These are phyloP conservation scores for Hemitrygon akajei DNA, from an alignment of 2,797 vertebrate genomes.

Conservation along the genomic window DNA sequence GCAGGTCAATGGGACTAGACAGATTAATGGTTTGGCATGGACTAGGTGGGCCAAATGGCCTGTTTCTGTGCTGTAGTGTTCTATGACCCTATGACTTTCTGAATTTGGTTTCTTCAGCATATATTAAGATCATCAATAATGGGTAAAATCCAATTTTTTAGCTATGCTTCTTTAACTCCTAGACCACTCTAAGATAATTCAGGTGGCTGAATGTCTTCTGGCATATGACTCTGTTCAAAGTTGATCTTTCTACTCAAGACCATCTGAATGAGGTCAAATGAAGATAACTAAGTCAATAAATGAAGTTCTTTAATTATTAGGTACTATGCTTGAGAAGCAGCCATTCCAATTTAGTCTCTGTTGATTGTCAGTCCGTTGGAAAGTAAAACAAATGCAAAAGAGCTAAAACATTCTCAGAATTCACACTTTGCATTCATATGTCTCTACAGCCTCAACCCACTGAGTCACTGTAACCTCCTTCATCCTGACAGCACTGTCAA, in stretches of 20 bases:
- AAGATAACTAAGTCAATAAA: not conserved
- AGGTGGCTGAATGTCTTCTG: not conserved
- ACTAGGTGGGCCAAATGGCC: too few relatives aligned
- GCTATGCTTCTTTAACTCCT: not conserved
- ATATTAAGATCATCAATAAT: not conserved
- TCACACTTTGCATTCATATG: not conserved
- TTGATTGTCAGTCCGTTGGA: not conserved
- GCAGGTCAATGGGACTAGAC: too few relatives aligned
- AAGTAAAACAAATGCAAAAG: not conserved
- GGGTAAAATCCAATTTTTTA: not conserved
- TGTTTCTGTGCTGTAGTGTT: too few relatives aligned
- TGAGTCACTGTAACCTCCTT: not conserved
- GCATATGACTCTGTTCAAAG: not conserved
- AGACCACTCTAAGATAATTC: not conserved
- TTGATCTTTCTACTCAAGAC: not conserved
- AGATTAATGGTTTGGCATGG: too few relatives aligned
- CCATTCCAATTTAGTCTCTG: not conserved
- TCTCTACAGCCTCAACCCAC: not conserved
- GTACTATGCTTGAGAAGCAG: not conserved
- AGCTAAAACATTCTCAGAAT: not conserved
- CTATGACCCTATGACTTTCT: too few relatives aligned
- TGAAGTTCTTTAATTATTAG: not conserved
- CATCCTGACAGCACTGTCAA: not conserved
- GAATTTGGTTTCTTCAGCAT: too few relatives aligned
- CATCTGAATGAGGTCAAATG: not conserved